Conservation (phyloP, 92 coral and sea anemone genomes). For the Porites lobata region DNA sequence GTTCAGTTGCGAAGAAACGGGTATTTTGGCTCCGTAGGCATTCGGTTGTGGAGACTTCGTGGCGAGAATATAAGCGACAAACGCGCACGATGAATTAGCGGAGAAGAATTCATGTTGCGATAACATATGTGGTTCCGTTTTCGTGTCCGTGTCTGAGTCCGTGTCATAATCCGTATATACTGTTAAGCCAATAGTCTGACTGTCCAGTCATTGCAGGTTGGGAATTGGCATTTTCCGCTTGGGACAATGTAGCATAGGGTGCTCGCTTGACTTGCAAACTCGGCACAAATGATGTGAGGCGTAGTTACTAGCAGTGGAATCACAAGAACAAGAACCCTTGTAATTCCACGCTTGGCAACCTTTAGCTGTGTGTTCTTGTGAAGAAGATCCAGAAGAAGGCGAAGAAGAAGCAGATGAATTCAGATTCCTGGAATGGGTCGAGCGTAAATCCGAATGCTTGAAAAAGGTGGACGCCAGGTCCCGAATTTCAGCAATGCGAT, state of each 20-base stretch:
- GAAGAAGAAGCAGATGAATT: too few relatives aligned
- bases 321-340: neutral
- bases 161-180: neutral
- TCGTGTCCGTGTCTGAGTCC: neutral
- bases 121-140: neutral
- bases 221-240: conserved; percentile 34
- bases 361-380: conserved; percentile 9
- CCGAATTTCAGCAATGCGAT: too few relatives aligned
- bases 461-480: too few relatives aligned
- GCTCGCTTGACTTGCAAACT: conserved; percentile 39
- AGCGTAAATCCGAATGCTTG: too few relatives aligned
- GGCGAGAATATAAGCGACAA: conserved; percentile 21
- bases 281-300: conserved; percentile 10
- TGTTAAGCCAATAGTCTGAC: neutral
- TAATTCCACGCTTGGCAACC: conserved; percentile 17
- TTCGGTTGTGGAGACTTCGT: conserved; percentile 7
- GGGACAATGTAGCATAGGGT: conserved; percentile 45
- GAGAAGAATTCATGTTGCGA: neutral
- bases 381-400: neutral
- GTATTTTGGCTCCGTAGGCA: conserved; percentile 21
- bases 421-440: too few relatives aligned
- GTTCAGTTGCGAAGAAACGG: neutral
- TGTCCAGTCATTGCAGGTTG: neutral
- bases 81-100: neutral
- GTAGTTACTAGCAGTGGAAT: conserved; percentile 2